Evolutionary conservation across 2,888 invertebrate species (phyloP), one percentile per base, ranked within the genome.

Genomic region (Philopedon plagiatum): DNA sequence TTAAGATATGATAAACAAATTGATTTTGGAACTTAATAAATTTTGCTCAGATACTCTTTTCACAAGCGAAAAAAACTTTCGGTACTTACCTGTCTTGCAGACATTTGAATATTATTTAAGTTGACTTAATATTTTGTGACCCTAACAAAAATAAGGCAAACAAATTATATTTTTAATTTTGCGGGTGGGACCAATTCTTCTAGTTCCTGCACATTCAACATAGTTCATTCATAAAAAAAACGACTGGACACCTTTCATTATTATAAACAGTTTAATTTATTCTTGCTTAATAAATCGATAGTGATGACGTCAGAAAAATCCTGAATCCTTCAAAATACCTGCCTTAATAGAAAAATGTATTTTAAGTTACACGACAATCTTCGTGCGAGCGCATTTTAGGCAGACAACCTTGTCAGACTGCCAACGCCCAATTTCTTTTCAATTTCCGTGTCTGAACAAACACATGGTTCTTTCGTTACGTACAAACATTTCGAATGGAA

Each of bases 391-490:
- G 23, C 46, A 41, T 71, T 71, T 73, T 51, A 57, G 49, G 44
- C 46, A 63, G 63, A 73, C 58, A 60, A 60, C 68, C 72, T 73
- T 73, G 68, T 71, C 62, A 63, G 34, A 1, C 23, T 57, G 37
- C 57, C 72, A 21, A 73, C 72, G 72, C 72, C 68, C 72, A 68
- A 73, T 68, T 73, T 73, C 68, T 67, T 67, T 62, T 58, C 72
- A 63, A 72, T 68, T 73, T 73, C 72, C 72, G 67, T 46, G 56
- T 73, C 57, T 60, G 32, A 34, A 51, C 21, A 46, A 23, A 13
- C 51, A 51, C 44, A 18, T 11, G 11, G 13, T 46, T 21, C 51
- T 49, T 26, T 46, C 67, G 67, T 49, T 46, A 66, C 58, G 32
- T 18, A 56, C 37, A 51, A 19, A 41, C 29, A 51, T 68, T 61